These are phyloP conservation scores for Drosophila dunni DNA, from an alignment of 1,140 invertebrate species.

Conservation along the genomic window DNA sequence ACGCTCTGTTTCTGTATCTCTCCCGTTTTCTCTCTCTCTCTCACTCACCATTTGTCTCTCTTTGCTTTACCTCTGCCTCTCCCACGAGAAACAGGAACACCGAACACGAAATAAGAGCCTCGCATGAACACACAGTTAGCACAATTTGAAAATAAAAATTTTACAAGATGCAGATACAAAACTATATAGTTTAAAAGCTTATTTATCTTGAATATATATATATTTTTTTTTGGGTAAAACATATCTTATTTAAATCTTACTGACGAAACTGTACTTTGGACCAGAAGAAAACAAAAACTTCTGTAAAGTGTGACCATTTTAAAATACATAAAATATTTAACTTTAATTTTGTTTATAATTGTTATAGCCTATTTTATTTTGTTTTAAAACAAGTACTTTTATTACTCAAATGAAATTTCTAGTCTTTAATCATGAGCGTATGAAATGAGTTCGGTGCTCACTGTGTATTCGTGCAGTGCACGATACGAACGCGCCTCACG, in stretches of 20 bases:
- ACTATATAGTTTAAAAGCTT: not conserved
- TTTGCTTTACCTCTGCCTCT: slow-evolving; percentile 34
- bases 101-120: slow-evolving; percentile 47
- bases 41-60: slow-evolving; percentile 8
- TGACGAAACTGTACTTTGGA: not conserved
- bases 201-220: not conserved
- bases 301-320: too few relatives aligned
- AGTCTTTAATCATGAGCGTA: not conserved
- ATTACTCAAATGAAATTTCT: too few relatives aligned
- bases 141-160: not conserved
- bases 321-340: too few relatives aligned
- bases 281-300: not conserved
- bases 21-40: slow-evolving; percentile 30
- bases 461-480: slow-evolving; percentile 50
- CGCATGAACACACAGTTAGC: slow-evolving; percentile 32
- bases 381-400: too few relatives aligned
- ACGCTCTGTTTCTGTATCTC: slow-evolving; percentile 54
- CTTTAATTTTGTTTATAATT: too few relatives aligned
- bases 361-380: too few relatives aligned
- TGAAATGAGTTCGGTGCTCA: slow-evolving; percentile 19
- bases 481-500: slow-evolving; percentile 58
- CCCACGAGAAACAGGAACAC: slow-evolving; percentile 45
- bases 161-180: slow-evolving; percentile 2
- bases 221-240: not conserved
- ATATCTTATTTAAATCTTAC: not conserved